These are phyloP conservation scores for Siphonodentalium dalli DNA, from an alignment of 2,888 invertebrate genomes.

Conservation along the genomic window DNA sequence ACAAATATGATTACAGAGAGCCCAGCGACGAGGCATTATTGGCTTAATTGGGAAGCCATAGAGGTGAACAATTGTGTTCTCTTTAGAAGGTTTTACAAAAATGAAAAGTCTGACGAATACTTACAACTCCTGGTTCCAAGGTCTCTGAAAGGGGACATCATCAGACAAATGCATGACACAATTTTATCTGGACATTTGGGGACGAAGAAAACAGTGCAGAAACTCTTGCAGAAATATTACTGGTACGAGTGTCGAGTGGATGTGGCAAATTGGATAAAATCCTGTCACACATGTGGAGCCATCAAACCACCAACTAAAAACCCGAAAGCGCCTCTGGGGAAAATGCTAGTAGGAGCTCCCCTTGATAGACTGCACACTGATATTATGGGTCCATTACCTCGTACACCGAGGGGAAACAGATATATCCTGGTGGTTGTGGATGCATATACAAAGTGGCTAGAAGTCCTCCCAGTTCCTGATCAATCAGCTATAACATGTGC, in stretches of 20 bases:
- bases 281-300: background rate
- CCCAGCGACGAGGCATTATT: too few relatives aligned
- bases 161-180: too few relatives aligned
- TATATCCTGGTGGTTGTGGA: background rate
- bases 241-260: background rate
- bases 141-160: too few relatives aligned
- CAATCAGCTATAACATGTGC: background rate
- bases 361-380: conserved; percentile 1
- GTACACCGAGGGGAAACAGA: background rate
- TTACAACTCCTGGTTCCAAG: too few relatives aligned
- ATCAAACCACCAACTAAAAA: background rate
- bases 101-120: too few relatives aligned
- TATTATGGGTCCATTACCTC: background rate
- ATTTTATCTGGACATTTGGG: background rate
- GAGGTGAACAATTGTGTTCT: too few relatives aligned
- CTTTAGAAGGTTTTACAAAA: too few relatives aligned
- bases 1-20: too few relatives aligned
- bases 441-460: background rate
- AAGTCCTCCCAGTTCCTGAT: background rate
- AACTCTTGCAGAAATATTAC: background rate
- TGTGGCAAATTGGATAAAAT: background rate
- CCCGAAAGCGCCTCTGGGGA: background rate
- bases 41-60: too few relatives aligned
- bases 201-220: background rate
- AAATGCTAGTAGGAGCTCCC: conserved; percentile 82